Conservation (phyloP, 2,888 invertebrate genomes). For the Amaurobius ferox region DNA sequence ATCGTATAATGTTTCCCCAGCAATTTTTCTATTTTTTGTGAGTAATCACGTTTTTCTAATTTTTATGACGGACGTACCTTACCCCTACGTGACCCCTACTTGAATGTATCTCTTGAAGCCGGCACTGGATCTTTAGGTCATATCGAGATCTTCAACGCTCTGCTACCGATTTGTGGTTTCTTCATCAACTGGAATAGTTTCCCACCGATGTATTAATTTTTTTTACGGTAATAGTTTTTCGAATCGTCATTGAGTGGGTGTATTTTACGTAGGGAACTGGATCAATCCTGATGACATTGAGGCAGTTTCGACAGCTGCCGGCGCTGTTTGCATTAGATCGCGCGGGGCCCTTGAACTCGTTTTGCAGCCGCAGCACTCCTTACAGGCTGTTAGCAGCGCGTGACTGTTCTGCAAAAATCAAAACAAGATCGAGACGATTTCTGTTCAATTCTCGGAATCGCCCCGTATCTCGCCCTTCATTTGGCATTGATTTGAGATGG, state of each 20-base stretch:
- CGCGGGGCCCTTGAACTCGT: conserved; percentile 61
- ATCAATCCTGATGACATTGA: conserved; percentile 23
- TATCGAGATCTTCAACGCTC: too few relatives aligned
- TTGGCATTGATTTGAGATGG: not conserved
- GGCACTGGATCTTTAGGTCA: too few relatives aligned
- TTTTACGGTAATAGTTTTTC: too few relatives aligned
- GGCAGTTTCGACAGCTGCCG: conserved; percentile 21
- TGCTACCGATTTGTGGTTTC: too few relatives aligned
- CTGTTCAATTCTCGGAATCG: not conserved
- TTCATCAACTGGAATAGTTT: too few relatives aligned
- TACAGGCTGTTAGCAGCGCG: conserved; percentile 37
- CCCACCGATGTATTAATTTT: too few relatives aligned
- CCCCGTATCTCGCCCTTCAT: not conserved
- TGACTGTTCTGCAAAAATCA: conserved; percentile 2
- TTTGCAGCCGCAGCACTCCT: conserved; percentile 17
- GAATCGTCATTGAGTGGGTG: conserved; percentile 40
- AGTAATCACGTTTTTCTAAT: too few relatives aligned
- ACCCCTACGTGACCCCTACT: too few relatives aligned
- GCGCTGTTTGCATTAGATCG: conserved; percentile 9
- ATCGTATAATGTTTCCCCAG: too few relatives aligned
- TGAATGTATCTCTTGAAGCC: too few relatives aligned
- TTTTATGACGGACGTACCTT: too few relatives aligned
- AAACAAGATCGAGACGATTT: not conserved
- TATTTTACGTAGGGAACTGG: not conserved
- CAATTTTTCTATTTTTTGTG: too few relatives aligned